These are phyloP conservation scores for Herpailurus yagouaroundi DNA, from an alignment of 2,113 vertebrate genomes.

Conservation along the genomic window DNA sequence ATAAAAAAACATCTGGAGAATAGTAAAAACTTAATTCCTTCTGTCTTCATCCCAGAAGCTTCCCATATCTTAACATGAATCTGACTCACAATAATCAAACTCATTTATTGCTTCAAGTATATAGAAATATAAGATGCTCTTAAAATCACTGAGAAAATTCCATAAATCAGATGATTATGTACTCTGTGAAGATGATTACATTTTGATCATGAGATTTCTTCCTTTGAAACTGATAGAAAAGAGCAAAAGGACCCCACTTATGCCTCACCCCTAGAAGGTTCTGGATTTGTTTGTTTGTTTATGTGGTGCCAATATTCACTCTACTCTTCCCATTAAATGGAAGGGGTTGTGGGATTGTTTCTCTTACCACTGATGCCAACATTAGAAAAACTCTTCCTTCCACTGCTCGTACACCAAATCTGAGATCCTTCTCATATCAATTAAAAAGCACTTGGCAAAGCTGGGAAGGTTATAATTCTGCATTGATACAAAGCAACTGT, in stretches of 20 bases:
- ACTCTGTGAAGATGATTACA: background rate
- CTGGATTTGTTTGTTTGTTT: background rate
- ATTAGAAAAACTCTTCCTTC: background rate
- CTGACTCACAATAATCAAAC: background rate
- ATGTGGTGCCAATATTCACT: background rate
- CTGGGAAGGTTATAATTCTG: background rate
- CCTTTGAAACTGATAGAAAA: background rate
- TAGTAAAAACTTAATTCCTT: background rate
- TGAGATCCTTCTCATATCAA: background rate
- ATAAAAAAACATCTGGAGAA: background rate
- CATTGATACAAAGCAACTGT: background rate
- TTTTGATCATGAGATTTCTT: background rate
- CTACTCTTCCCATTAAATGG: background rate
- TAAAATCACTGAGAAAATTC: background rate
- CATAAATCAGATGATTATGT: background rate
- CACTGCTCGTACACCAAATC: background rate
- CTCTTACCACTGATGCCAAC: background rate
- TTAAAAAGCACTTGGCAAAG: background rate
- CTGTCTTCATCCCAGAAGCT: background rate
- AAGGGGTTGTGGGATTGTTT: background rate
- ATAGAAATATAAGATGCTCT: background rate
- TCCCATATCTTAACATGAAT: background rate
- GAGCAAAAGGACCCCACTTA: background rate
- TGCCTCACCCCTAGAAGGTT: background rate
- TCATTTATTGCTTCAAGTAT: background rate